Evolutionary conservation across 2,797 vertebrate genomes (phyloP).

Genomic region (Danionella dracula): DNA sequence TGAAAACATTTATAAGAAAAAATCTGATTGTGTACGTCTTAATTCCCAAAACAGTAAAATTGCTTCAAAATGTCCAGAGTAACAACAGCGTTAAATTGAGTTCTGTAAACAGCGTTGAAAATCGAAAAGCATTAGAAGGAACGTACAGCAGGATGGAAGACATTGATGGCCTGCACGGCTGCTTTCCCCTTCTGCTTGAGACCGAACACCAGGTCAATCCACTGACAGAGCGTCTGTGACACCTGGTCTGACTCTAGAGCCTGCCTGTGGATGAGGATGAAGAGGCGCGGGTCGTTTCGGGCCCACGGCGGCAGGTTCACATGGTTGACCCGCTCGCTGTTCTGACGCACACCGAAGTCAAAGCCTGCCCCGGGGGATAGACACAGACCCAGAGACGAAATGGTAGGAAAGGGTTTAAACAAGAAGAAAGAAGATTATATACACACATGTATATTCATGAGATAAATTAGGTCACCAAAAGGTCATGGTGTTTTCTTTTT

Average conservation of each 20-base stretch:
- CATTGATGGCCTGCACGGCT: constrained; percentile 95
- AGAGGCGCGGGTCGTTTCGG: constrained; percentile 91
- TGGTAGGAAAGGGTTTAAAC: no score
- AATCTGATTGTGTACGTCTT: no score
- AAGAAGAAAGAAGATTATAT: no score
- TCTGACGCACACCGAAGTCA: constrained; percentile 96
- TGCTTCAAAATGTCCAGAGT: no score
- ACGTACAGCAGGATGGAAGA: constrained; percentile 95
- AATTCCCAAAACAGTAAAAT: no score
- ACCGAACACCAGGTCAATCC: constrained; percentile 98
- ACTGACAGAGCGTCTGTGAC: constrained; percentile 94
- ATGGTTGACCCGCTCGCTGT: constrained; percentile 92
- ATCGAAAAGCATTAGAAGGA: no score
- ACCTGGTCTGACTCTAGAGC: constrained; percentile 94
- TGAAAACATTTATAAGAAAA: no score
- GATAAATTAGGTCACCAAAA: background rate
- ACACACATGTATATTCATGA: background rate
- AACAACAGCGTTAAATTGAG: no score
- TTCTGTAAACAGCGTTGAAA: no score
- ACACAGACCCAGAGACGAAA: background rate
- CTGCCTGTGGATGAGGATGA: constrained; percentile 93
- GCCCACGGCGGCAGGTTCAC: constrained; percentile 97
- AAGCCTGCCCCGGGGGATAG: constrained; percentile 74
- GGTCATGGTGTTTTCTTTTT: background rate
- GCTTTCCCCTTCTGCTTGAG: constrained; percentile 98